A percentile compares a stretch with the other conserved stretches of the same genome.
phyloP scores from a whole-genome alignment of 2,888 invertebrate species.

The Harpagoxenus sublaevis region DNA sequence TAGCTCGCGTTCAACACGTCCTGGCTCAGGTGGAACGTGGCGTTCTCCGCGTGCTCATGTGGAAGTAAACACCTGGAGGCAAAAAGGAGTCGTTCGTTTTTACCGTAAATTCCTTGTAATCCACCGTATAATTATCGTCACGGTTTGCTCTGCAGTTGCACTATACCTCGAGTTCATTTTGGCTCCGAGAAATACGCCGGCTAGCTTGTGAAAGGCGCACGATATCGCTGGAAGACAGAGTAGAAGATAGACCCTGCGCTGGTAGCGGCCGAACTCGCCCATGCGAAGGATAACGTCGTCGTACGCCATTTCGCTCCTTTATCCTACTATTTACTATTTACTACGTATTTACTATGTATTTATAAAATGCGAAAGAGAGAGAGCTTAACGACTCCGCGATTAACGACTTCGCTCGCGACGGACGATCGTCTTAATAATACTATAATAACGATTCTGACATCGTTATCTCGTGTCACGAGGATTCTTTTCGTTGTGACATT shows the following conservation, averaged over 20 bases:
- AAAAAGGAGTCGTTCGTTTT: conserved; percentile 17
- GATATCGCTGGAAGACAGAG: conserved; percentile 91
- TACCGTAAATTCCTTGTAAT: conserved; percentile 26
- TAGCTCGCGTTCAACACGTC: conserved; percentile 87
- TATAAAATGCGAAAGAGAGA: not conserved
- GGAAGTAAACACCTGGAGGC: conserved; percentile 88
- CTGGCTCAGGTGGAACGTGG: conserved; percentile 86
- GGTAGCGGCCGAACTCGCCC: conserved; percentile 91
- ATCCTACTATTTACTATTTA: not conserved
- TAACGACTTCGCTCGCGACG: not conserved
- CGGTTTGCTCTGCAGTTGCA: not conserved
- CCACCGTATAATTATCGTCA: not conserved
- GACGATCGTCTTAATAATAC: not conserved
- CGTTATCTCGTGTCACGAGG: conserved; percentile 19
- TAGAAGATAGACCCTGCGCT: conserved; percentile 90
- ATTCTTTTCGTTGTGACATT: conserved; percentile 2
- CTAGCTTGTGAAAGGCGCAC: conserved; percentile 92
- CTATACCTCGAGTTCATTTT: conserved; percentile 89
- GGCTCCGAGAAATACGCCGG: conserved; percentile 91
- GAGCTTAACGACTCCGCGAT: not conserved
- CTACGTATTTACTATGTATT: not conserved
- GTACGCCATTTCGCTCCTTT: conserved; percentile 88
- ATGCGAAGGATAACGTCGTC: conserved; percentile 90
- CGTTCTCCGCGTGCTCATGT: conserved; percentile 87
- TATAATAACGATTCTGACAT: not conserved